Evolutionary conservation across 2,888 invertebrate species (phyloP).

Genomic region (Troilus luridus): DNA sequence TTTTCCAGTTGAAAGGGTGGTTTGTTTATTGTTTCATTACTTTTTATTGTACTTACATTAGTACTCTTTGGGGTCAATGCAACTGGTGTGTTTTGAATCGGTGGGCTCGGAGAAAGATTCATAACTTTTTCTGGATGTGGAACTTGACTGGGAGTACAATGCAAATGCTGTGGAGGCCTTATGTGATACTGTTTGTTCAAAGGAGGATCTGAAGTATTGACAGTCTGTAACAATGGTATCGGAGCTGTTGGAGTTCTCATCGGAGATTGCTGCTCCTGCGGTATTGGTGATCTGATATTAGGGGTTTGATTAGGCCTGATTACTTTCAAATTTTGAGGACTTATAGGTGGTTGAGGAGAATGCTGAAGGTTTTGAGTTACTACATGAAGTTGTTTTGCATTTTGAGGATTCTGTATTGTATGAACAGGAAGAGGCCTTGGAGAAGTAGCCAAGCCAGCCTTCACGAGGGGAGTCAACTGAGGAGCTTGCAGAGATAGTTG

Average conservation of each 20-base stretch:
- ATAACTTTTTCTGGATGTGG: conserved; percentile 64
- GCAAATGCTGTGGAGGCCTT: conserved; percentile 31
- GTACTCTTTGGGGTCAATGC: conserved; percentile 50
- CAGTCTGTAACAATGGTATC: conserved; percentile 61
- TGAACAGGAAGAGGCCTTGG: conserved; percentile 44
- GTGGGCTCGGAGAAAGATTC: conserved; percentile 67
- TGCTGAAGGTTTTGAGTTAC: conserved; percentile 59
- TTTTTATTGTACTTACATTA: conserved; percentile 58
- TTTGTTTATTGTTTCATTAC: conserved; percentile 56
- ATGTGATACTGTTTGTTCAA: conserved; percentile 44
- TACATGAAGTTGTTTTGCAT: conserved; percentile 60
- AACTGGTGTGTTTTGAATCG: conserved; percentile 50
- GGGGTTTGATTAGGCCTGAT: conserved; percentile 56
- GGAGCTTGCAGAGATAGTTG: conserved; percentile 43
- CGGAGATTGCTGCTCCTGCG: conserved; percentile 46
- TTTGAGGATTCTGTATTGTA: conserved; percentile 50
- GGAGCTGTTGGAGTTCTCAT: conserved; percentile 47
- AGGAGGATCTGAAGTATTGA: conserved; percentile 53
- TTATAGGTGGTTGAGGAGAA: conserved; percentile 60
- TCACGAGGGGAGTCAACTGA: conserved; percentile 44
- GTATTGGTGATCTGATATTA: conserved; percentile 54
- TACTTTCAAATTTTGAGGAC: conserved; percentile 64
- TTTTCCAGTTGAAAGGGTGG: conserved; percentile 50
- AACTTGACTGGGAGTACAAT: conserved; percentile 53
- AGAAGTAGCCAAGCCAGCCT: conserved; percentile 26